These are phyloP conservation scores for Pampusana beccarii DNA, from an alignment of 2,113 vertebrate species.

Conservation along the genomic window DNA sequence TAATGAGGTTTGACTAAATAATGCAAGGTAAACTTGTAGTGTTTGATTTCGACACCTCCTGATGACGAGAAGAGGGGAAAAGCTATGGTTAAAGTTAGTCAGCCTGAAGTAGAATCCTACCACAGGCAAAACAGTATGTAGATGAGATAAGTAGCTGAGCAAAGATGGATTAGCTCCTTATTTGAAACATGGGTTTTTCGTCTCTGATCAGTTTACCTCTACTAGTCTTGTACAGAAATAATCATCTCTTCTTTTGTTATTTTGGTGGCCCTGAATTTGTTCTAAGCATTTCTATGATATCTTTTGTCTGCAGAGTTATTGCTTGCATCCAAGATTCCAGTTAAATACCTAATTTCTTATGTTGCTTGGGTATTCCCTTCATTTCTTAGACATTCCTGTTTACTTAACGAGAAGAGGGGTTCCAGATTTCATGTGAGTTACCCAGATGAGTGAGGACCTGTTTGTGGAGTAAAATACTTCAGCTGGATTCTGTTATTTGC, in stretches of 20 bases:
- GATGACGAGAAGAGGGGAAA: not conserved
- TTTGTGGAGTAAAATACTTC: not conserved
- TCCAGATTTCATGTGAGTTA: not conserved
- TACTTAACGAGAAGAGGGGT: not conserved
- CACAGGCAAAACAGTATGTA: not conserved
- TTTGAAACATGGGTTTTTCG: not conserved
- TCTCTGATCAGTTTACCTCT: not conserved
- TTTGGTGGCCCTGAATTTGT: not conserved
- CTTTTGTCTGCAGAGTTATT: not conserved
- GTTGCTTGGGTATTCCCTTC: not conserved
- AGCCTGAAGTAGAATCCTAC: not conserved
- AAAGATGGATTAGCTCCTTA: not conserved
- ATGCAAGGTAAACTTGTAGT: not conserved
- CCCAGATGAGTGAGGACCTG: not conserved
- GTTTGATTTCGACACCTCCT: not conserved
- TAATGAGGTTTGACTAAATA: not conserved
- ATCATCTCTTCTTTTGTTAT: not conserved
- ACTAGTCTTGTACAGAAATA: not conserved
- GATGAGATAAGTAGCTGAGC: not conserved
- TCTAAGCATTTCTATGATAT: not conserved
- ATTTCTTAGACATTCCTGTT: not conserved
- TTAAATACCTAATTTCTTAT: not conserved
- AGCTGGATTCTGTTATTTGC: not conserved
- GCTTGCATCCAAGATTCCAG: not conserved
- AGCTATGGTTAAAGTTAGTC: not conserved